phyloP scores from a whole-genome alignment of 2,888 invertebrate genomes.

The Subacronicta megacephala region DNA sequence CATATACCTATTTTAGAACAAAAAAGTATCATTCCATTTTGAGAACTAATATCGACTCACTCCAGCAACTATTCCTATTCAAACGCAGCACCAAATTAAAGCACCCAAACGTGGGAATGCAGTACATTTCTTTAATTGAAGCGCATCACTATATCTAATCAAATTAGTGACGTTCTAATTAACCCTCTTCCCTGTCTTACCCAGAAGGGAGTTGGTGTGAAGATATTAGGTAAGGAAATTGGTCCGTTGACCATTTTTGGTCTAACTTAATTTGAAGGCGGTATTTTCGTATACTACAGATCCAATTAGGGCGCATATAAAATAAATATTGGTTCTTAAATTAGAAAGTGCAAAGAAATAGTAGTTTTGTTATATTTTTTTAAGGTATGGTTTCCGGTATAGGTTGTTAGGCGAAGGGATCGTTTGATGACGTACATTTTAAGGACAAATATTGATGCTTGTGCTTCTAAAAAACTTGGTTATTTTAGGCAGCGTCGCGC shows the following conservation, averaged over 20 bases:
- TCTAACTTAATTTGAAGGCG: conserved; percentile 34
- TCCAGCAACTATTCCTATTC: conserved; percentile 11
- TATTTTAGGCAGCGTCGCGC: conserved; percentile 24
- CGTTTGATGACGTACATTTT: conserved; percentile 10
- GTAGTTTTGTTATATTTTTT: conserved; percentile 7
- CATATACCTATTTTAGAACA: too few relatives aligned
- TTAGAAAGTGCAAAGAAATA: conserved; percentile 44
- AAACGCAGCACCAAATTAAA: conserved; percentile 41
- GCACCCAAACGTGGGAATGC: conserved; percentile 47
- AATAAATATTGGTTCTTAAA: conserved; percentile 46
- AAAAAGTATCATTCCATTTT: too few relatives aligned
- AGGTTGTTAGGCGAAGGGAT: background rate
- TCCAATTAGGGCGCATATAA: conserved; percentile 39
- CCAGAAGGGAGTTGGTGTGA: conserved; percentile 21
- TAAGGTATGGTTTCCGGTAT: conserved; percentile 29
- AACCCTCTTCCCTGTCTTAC: conserved; percentile 18
- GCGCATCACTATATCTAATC: conserved; percentile 28
- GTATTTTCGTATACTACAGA: conserved; percentile 23
- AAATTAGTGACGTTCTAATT: conserved; percentile 50
- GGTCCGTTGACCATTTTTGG: conserved; percentile 34
- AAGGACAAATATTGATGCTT: conserved; percentile 36
- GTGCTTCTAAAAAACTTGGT: conserved; percentile 32
- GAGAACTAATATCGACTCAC: conserved; percentile 14
- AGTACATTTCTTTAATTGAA: conserved; percentile 36
- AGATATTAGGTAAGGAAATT: conserved; percentile 37